phyloP scores from a whole-genome alignment of 2,888 invertebrate genomes.

The Zele albiditarsus region DNA sequence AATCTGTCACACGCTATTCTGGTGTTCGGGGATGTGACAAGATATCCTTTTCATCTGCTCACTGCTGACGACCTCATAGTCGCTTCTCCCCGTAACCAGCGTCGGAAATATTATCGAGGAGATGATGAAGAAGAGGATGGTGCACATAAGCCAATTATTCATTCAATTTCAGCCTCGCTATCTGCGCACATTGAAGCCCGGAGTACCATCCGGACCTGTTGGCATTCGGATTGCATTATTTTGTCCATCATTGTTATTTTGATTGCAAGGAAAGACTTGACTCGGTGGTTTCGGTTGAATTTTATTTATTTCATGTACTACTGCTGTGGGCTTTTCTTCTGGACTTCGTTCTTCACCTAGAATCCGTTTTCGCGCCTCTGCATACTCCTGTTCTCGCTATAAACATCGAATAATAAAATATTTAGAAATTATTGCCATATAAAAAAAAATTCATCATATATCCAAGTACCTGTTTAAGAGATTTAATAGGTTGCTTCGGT shows the following conservation, averaged over 20 bases:
- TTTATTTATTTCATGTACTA: slow-evolving; percentile 66
- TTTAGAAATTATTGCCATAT: slow-evolving; percentile 22
- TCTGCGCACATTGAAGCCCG: slow-evolving; percentile 81
- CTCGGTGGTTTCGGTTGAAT: slow-evolving; percentile 67
- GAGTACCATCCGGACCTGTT: slow-evolving; percentile 85
- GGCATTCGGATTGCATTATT: slow-evolving; percentile 81
- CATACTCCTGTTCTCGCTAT: slow-evolving; percentile 94
- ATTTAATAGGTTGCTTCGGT: slow-evolving; percentile 85
- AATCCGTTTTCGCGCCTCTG: slow-evolving; percentile 91
- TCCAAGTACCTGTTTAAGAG: slow-evolving; percentile 78
- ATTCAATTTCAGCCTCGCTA: slow-evolving; percentile 72
- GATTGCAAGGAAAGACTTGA: slow-evolving; percentile 40
- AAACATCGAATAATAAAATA: slow-evolving; percentile 38
- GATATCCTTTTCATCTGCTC: slow-evolving; percentile 48
- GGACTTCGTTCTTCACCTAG: slow-evolving; percentile 89
- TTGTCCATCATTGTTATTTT: slow-evolving; percentile 48
- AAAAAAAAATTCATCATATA: background rate
- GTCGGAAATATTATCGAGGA: slow-evolving; percentile 29
- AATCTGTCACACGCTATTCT: background rate
- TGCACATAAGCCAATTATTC: background rate
- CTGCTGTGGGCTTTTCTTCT: slow-evolving; percentile 75
- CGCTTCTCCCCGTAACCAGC: slow-evolving; percentile 53
- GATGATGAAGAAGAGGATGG: slow-evolving; percentile 22
- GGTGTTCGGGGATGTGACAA: slow-evolving; percentile 41
- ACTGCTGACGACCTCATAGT: slow-evolving; percentile 68